Conservation (phyloP, 2,797 vertebrate genomes). For the Phalloptychus januarius region DNA sequence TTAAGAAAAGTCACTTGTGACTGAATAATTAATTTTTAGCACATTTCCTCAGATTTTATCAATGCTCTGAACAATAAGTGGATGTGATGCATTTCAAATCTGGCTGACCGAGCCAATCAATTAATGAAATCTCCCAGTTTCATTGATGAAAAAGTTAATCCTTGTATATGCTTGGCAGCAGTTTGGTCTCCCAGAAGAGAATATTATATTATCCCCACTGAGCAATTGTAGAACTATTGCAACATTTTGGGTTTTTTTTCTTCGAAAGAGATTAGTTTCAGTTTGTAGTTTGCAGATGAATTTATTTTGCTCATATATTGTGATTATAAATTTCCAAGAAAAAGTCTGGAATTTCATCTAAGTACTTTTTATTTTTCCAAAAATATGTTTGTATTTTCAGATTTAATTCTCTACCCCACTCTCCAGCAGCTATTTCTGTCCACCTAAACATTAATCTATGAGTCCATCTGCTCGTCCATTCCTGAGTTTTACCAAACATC, state of each 20-base stretch:
- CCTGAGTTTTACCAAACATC: background rate
- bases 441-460: background rate
- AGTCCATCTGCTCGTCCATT: background rate
- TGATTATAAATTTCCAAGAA: background rate
- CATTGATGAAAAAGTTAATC: background rate
- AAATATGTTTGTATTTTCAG: background rate
- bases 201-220: background rate
- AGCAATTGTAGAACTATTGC: background rate
- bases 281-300: background rate
- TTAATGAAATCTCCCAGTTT: constrained; percentile 7
- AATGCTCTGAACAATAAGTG: constrained; percentile 39
- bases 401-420: background rate
- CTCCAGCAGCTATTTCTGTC: background rate
- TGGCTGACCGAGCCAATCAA: constrained; percentile 63
- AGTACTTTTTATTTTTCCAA: background rate
- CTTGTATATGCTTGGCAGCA: constrained; percentile 8
- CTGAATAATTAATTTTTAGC: constrained; percentile 70
- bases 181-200: constrained; percentile 5
- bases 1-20: constrained; percentile 58
- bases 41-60: constrained; percentile 58
- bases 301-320: background rate
- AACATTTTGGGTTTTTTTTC: background rate
- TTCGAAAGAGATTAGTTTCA: background rate
- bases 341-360: background rate
- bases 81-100: constrained; percentile 50